phyloP scores from a whole-genome alignment of 2,113 vertebrate species.

The Coptodon bakossiorum region DNA sequence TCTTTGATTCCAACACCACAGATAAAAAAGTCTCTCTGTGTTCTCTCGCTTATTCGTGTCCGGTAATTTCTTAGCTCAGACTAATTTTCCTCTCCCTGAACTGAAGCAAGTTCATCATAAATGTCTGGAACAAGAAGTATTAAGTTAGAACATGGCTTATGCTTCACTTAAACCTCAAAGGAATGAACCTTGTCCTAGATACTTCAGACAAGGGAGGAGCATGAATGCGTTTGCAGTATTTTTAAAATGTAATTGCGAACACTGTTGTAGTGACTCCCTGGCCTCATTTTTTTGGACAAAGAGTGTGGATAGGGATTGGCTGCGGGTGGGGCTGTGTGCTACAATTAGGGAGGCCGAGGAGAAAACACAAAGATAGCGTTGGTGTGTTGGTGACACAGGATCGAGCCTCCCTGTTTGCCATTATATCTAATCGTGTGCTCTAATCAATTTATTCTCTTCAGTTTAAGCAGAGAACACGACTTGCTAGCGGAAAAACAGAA shows the following conservation, averaged over 20 bases:
- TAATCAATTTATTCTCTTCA: slow-evolving; percentile 14
- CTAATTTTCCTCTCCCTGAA: neutral
- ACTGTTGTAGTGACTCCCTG: slow-evolving; percentile 1
- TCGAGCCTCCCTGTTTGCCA: slow-evolving; percentile 8
- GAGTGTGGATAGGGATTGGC: neutral
- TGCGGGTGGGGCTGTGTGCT: neutral
- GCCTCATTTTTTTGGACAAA: slow-evolving; percentile 30
- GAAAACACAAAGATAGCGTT: neutral
- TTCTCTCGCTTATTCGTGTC: slow-evolving; percentile 17
- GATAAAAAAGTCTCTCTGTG: slow-evolving; percentile 13
- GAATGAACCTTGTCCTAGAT: slow-evolving; percentile 33
- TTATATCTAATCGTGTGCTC: neutral
- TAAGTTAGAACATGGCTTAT: slow-evolving; percentile 13
- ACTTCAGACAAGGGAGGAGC: slow-evolving; percentile 5
- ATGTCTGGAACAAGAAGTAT: slow-evolving; percentile 38
- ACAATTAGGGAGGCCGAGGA: neutral
- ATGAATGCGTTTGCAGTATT: neutral
- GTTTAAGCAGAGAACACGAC: slow-evolving; percentile 1
- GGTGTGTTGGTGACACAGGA: slow-evolving; percentile 2
- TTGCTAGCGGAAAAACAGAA: neutral
- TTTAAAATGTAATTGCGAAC: slow-evolving; percentile 9
- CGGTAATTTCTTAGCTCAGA: slow-evolving; percentile 7
- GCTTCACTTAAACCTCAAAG: slow-evolving; percentile 42
- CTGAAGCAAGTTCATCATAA: slow-evolving; percentile 16
- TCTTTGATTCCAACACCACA: neutral